A percentile compares a stretch with the other conserved stretches of the same genome.
phyloP scores from a whole-genome alignment of 2,797 vertebrate species.

The Peromyscus attwateri region DNA sequence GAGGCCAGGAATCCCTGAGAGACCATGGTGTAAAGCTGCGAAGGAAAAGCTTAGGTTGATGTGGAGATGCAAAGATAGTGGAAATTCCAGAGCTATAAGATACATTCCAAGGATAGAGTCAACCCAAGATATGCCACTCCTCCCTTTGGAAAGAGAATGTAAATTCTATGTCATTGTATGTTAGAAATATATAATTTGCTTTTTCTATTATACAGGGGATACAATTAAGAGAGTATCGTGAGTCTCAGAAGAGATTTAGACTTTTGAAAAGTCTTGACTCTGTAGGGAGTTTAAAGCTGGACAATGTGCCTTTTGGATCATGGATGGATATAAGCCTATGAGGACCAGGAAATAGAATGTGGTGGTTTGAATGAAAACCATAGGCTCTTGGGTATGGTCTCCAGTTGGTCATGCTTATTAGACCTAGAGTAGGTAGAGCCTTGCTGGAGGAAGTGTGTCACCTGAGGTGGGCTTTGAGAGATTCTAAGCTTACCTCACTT shows the following conservation, averaged over 20 bases:
- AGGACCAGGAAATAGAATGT: not conserved
- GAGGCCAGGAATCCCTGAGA: not conserved
- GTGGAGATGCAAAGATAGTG: not conserved
- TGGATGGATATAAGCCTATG: not conserved
- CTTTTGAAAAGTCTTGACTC: not conserved
- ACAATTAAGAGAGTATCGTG: not conserved
- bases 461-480: not conserved
- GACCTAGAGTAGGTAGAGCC: not conserved
- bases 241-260: not conserved
- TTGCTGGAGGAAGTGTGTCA: not conserved
- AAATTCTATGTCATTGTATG: not conserved
- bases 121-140: too few relatives aligned
- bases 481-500: not conserved
- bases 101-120: not conserved
- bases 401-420: not conserved
- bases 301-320: not conserved
- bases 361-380: not conserved
- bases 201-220: not conserved
- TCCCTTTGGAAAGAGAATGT: not conserved
- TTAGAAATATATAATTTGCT: not conserved
- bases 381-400: too few relatives aligned
- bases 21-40: not conserved
- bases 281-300: not conserved
- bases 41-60: not conserved
- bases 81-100: not conserved